These are phyloP conservation scores for Centrocercus urophasianus DNA, from an alignment of 2,113 vertebrate genomes.

Conservation along the genomic window DNA sequence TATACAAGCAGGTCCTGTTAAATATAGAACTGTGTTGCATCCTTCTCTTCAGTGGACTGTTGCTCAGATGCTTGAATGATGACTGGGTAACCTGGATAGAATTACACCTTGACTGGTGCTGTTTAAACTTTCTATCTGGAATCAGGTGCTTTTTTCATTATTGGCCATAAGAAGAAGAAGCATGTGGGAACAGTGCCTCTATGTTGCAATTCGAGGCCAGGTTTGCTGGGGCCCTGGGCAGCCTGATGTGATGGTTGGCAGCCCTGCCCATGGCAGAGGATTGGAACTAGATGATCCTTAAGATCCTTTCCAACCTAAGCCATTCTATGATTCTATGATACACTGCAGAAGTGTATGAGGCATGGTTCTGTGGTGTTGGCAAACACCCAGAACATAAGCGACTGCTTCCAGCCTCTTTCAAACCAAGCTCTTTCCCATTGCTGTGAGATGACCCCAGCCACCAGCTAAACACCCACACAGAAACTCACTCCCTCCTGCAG, in stretches of 20 bases:
- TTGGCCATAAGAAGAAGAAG: not conserved
- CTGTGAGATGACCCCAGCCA: not conserved
- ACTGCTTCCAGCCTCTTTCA: not conserved
- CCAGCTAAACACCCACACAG: not conserved
- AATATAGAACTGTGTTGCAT: not conserved
- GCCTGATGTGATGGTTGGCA: too few relatives aligned
- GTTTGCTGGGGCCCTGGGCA: too few relatives aligned
- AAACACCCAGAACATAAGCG: rapidly evolving
- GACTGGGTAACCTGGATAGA: not conserved
- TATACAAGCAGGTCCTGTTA: not conserved
- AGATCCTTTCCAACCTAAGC: too few relatives aligned
- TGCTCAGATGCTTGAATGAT: not conserved
- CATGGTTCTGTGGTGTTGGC: not conserved
- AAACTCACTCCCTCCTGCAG: not conserved
- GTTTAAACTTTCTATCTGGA: not conserved
- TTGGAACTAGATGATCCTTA: too few relatives aligned
- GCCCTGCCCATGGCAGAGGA: too few relatives aligned
- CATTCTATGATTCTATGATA: not conserved
- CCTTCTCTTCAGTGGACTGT: not conserved
- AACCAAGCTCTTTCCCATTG: not conserved
- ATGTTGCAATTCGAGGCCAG: not conserved
- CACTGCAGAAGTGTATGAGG: not conserved
- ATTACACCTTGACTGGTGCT: not conserved
- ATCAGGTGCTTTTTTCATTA: not conserved
- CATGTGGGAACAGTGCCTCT: not conserved